Conservation (phyloP, 2,113 vertebrate species). For the Delphinapterus leucas region DNA sequence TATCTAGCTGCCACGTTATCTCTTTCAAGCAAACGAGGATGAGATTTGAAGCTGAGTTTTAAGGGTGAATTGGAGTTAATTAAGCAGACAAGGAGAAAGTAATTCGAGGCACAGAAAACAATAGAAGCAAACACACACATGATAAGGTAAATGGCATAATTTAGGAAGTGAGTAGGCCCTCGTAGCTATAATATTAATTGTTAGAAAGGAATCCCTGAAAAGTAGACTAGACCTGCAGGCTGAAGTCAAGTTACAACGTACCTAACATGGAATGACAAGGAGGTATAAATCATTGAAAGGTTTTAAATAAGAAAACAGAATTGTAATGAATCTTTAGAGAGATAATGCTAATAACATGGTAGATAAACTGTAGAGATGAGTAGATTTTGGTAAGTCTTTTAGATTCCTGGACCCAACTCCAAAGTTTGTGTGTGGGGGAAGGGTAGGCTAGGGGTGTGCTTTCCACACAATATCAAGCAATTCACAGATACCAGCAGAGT, state of each 20-base stretch:
- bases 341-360: neutral
- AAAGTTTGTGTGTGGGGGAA: neutral
- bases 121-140: neutral
- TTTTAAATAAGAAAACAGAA: neutral
- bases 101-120: neutral
- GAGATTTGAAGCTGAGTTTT: neutral
- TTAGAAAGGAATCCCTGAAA: neutral
- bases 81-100: neutral
- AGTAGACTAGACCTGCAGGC: neutral
- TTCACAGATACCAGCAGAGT: neutral
- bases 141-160: neutral
- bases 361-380: neutral
- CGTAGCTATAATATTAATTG: neutral
- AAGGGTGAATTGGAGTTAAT: neutral
- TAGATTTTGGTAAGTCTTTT: neutral
- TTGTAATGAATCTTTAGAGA: neutral
- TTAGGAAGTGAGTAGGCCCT: neutral
- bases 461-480: no score
- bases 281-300: neutral
- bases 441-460: neutral
- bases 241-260: neutral
- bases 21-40: neutral
- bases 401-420: neutral
- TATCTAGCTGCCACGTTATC: neutral
- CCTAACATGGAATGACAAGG: neutral